Percentiles rank a stretch among this genome's conserved stretches.
phyloP scores from a whole-genome alignment of 2,888 invertebrate genomes.

The Nymphalis polychloros region DNA sequence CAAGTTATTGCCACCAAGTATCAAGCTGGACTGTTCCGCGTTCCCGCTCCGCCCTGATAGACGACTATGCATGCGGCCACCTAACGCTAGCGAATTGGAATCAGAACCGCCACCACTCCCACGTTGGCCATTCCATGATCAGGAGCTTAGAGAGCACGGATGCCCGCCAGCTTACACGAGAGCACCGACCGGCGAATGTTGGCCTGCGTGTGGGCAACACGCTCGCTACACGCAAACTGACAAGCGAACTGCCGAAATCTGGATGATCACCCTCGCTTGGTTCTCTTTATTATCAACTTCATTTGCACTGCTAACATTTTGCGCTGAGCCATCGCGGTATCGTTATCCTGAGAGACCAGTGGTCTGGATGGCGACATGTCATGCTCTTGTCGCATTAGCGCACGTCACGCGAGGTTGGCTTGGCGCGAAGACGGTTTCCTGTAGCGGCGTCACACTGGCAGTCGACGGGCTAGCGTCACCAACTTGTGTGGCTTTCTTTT shows the following conservation, averaged over 20 bases:
- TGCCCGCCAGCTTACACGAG: constrained; percentile 84
- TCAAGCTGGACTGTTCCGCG: constrained; percentile 87
- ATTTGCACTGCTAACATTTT: constrained; percentile 92
- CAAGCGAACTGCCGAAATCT: constrained; percentile 86
- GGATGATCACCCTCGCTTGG: constrained; percentile 90
- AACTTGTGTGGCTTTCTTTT: constrained; percentile 88
- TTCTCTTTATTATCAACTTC: constrained; percentile 90
- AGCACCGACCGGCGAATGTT: constrained; percentile 81
- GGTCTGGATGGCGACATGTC: constrained; percentile 93
- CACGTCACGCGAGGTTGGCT: constrained; percentile 86
- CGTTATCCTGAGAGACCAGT: constrained; percentile 96
- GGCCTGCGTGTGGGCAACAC: constrained; percentile 85
- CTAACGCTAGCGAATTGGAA: constrained; percentile 70
- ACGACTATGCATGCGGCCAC: constrained; percentile 89
- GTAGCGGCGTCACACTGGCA: constrained; percentile 67
- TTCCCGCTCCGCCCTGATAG: constrained; percentile 88
- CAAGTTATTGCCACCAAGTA: constrained; percentile 87
- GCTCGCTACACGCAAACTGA: constrained; percentile 85
- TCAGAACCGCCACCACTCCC: constrained; percentile 68
- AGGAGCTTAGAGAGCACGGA: constrained; percentile 62
- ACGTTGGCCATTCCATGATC: constrained; percentile 71
- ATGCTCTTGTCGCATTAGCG: constrained; percentile 89
- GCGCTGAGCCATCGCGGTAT: constrained; percentile 93
- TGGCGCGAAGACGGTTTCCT: constrained; percentile 66
- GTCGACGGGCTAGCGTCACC: constrained; percentile 76